Evolutionary conservation across 2,113 vertebrate species (phyloP).

Genomic region (Hemichromis elongatus): DNA sequence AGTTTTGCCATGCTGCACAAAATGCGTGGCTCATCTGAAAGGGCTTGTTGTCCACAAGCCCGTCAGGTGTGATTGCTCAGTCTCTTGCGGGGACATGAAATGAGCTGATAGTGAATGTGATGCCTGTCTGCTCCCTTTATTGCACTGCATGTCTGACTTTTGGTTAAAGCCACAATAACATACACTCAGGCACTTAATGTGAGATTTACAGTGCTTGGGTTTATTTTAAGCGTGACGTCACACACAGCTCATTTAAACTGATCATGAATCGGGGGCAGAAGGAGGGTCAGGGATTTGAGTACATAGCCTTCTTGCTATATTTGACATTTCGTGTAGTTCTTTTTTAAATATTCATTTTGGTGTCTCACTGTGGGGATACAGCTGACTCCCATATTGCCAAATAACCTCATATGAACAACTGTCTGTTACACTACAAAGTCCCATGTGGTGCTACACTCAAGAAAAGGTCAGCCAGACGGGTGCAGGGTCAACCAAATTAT

Average conservation of each 20-base stretch:
- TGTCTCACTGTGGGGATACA: neutral
- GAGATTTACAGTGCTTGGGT: neutral
- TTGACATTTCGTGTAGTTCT: neutral
- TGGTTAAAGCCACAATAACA: neutral
- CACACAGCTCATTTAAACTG: neutral
- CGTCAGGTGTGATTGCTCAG: constrained; percentile 35
- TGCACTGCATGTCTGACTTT: neutral
- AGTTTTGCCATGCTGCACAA: constrained; percentile 17
- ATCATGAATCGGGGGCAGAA: neutral
- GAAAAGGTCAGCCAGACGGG: neutral
- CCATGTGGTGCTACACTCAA: neutral
- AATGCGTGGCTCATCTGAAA: constrained; percentile 29
- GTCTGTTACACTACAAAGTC: neutral
- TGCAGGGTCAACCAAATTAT: neutral
- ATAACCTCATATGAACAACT: neutral
- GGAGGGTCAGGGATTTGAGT: neutral
- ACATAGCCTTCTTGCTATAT: neutral
- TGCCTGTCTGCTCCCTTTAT: constrained; percentile 1
- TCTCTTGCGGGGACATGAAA: constrained; percentile 27
- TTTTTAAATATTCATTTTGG: neutral
- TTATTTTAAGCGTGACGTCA: neutral
- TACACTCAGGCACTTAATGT: neutral
- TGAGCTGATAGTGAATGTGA: constrained; percentile 35
- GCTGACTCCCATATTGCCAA: neutral
- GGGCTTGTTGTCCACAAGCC: constrained; percentile 16